phyloP scores from a whole-genome alignment of 2,888 invertebrate genomes.

The Euplagia quadripunctaria region DNA sequence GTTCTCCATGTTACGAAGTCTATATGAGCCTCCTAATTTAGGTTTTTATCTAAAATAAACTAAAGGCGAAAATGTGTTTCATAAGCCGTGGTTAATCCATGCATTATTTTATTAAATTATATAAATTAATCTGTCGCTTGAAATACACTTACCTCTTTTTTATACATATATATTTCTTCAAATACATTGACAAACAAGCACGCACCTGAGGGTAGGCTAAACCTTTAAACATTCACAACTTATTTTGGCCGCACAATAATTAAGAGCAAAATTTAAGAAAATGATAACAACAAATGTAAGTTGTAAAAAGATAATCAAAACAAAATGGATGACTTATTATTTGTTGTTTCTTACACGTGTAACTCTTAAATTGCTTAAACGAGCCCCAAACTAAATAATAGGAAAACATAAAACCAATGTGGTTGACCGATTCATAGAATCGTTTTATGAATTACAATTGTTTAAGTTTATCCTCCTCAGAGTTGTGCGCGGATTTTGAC shows the following conservation, averaged over 20 bases:
- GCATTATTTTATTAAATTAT: neutral
- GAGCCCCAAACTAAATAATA: slow-evolving; percentile 47
- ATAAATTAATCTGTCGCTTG: neutral
- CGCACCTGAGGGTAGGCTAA: no score
- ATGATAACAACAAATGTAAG: neutral
- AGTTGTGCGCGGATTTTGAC: slow-evolving; percentile 58
- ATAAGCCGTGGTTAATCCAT: neutral
- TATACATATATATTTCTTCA: no score
- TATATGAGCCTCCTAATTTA: no score
- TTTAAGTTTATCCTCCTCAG: slow-evolving; percentile 43
- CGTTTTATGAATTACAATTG: slow-evolving; percentile 53
- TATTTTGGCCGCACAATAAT: no score
- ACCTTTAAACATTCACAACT: no score
- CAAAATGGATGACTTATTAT: neutral
- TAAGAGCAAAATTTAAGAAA: no score
- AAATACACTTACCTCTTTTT: no score
- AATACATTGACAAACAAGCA: neutral
- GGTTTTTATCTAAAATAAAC: neutral
- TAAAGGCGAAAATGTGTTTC: neutral
- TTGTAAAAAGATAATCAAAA: neutral
- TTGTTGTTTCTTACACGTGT: slow-evolving; percentile 6
- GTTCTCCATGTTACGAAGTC: no score
- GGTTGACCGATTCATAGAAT: slow-evolving; percentile 61
- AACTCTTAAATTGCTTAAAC: slow-evolving; percentile 11
- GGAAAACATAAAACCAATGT: slow-evolving; percentile 58